Evolutionary conservation across 2,797 vertebrate genomes (phyloP), one percentile per base, ranked within the genome.

Genomic region (Eulemur albifrons): DNA sequence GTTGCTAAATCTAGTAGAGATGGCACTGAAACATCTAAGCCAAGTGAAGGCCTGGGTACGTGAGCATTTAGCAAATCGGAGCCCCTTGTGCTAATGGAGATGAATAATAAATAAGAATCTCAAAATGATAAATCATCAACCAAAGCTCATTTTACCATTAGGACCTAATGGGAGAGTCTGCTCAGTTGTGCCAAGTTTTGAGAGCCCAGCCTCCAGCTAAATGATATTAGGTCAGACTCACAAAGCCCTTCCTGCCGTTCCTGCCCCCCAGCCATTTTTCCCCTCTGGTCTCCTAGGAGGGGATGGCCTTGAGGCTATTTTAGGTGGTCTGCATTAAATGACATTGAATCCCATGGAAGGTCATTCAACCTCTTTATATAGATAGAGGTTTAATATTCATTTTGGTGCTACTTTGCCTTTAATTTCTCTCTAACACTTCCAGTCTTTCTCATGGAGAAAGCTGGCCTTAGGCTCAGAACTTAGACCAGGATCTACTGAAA

Each of bases 31-130:
- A 95, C 50, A 57, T 69, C 40, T 38, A 12, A 69, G 70, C 17
- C 50, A 61, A 43, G 27, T 75, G 65, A 80, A 80, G 48, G 35
- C 48, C 63, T 86, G 35, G 52, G 48, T 57, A 69, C 5, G 2
- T 59, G 20, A 92, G 59, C 80, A 52, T 57, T 97, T 83, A 92
- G 63, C 50, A 52, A 14, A 50, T 83, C 48, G 8, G 76, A 84
- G 73, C 43, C 57, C 38, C 72, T 45, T 30, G 43, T 88, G 88
- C 83, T 91, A 94, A 95, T 93, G 86, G 83, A 48, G 65, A 85
- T 94, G 86, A 94, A 93, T 93, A 93, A 96, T 95, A 85, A n/a
- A 93, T 88, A 59, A 86, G 88, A 87, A 84, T 89, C 81, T 93
- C 57, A 75, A 75, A 80, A 72, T 72, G 83, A 83, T 88, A 83